A percentile compares a stretch with the other conserved stretches of the same genome.
These are phyloP conservation scores for Synergus japonicus DNA, from an alignment of 2,888 invertebrate species.

Conservation along the genomic window DNA sequence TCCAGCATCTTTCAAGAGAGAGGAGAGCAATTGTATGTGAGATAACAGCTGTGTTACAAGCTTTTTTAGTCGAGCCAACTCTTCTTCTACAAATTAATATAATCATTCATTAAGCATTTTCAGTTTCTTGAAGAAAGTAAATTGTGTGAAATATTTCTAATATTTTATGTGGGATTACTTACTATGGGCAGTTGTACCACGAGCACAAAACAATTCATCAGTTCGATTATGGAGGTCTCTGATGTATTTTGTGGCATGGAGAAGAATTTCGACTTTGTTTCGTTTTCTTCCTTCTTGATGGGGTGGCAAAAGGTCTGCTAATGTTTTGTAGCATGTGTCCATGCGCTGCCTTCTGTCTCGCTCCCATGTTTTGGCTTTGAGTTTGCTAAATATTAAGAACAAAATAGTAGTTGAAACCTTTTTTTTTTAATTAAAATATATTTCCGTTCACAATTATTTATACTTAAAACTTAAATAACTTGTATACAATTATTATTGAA, in stretches of 20 bases:
- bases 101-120: constrained; percentile 4
- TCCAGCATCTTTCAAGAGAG: constrained; percentile 73
- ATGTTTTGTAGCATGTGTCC: constrained; percentile 79
- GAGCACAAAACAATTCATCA: constrained; percentile 70
- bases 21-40: constrained; percentile 72
- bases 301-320: constrained; percentile 79
- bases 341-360: constrained; percentile 84
- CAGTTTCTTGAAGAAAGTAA: background rate
- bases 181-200: constrained; percentile 74
- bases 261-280: constrained; percentile 79
- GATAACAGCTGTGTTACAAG: constrained; percentile 71
- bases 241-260: constrained; percentile 75
- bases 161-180: constrained; percentile 49
- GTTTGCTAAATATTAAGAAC: constrained; percentile 77
- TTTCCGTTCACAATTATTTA: no score
- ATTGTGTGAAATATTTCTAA: background rate
- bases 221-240: constrained; percentile 73
- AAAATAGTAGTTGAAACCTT: constrained; percentile 13
- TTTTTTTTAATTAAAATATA: no score
- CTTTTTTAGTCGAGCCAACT: constrained; percentile 72
- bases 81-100: constrained; percentile 67
- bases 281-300: constrained; percentile 80
- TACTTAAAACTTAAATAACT: no score
- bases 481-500: no score
- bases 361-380: constrained; percentile 83